phyloP scores from a whole-genome alignment of 2,888 invertebrate genomes.

The Mythimna albipuncta region DNA sequence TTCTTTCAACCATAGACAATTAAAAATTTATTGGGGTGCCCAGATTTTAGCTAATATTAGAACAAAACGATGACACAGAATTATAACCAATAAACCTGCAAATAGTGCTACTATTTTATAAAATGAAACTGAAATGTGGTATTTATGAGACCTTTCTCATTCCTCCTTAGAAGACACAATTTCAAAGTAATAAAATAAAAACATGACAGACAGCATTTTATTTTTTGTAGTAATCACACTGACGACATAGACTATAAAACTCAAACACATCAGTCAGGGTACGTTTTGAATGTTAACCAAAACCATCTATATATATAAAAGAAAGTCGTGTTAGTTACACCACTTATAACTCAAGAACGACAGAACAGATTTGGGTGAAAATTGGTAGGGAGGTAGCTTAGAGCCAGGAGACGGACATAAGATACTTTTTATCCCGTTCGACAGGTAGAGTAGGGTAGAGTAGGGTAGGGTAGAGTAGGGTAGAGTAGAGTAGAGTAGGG shows the following conservation, averaged over 20 bases:
- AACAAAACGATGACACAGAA: background rate
- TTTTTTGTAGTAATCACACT: slow-evolving; percentile 10
- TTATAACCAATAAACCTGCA: background rate
- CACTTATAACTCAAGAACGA: too few species aligned
- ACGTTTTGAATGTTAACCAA: slow-evolving; percentile 25
- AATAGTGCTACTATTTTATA: too few species aligned
- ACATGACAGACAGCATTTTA: background rate
- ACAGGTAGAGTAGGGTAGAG: too few species aligned
- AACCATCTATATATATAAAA: too few species aligned
- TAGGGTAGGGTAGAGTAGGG: too few species aligned
- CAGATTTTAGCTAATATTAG: background rate
- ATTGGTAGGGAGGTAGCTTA: too few species aligned
- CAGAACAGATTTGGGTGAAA: too few species aligned
- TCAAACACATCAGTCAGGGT: slow-evolving; percentile 9
- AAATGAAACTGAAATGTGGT: too few species aligned
- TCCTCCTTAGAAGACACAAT: background rate
- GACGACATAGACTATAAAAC: slow-evolving; percentile 7
- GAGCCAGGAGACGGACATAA: too few species aligned
- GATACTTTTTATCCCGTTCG: too few species aligned
- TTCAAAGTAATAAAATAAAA: background rate
- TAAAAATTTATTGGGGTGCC: slow-evolving; percentile 21
- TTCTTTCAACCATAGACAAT: slow-evolving; percentile 75
- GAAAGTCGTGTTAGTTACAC: too few species aligned
- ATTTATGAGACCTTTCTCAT: background rate
- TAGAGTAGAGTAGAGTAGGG: too few species aligned